Conservation (phyloP, 2,113 vertebrate species). For the Psammodynastes pulverulentus region DNA sequence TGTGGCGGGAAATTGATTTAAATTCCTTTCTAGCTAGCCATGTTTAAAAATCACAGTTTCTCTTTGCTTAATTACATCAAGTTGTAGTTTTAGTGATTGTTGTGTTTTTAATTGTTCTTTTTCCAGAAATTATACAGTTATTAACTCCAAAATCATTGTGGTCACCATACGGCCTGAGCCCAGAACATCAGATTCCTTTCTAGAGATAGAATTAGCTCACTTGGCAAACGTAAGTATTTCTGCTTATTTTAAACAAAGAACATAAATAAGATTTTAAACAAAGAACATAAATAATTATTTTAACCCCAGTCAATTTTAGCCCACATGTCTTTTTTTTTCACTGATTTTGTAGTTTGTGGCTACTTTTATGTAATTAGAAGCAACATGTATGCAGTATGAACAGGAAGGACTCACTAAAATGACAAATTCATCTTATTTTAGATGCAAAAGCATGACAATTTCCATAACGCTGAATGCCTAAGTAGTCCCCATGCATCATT, state of each 20-base stretch:
- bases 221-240: slow-evolving; percentile 88
- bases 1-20: slow-evolving; percentile 2
- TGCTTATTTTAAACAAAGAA: not conserved
- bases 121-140: slow-evolving; percentile 91
- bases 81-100: not conserved
- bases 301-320: not conserved
- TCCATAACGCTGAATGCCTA: not conserved
- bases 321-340: not conserved
- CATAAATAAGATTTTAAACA: not conserved
- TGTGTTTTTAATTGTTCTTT: slow-evolving; percentile 26
- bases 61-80: slow-evolving; percentile 1
- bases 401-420: not conserved
- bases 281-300: not conserved
- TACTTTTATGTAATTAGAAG: not conserved
- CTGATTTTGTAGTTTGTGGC: not conserved
- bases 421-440: not conserved
- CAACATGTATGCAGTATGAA: not conserved
- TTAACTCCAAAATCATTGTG: slow-evolving; percentile 98
- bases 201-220: slow-evolving; percentile 97
- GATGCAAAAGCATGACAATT: not conserved
- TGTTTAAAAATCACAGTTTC: not conserved
- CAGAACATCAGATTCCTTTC: slow-evolving; percentile 81
- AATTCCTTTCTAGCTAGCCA: not conserved
- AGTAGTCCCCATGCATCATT: not conserved
- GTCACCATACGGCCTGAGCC: slow-evolving; percentile 95